A percentile compares a stretch with the other conserved stretches of the same genome.
phyloP scores from a whole-genome alignment of 2,113 vertebrate species.

The Mesoclemmys tuberculata region DNA sequence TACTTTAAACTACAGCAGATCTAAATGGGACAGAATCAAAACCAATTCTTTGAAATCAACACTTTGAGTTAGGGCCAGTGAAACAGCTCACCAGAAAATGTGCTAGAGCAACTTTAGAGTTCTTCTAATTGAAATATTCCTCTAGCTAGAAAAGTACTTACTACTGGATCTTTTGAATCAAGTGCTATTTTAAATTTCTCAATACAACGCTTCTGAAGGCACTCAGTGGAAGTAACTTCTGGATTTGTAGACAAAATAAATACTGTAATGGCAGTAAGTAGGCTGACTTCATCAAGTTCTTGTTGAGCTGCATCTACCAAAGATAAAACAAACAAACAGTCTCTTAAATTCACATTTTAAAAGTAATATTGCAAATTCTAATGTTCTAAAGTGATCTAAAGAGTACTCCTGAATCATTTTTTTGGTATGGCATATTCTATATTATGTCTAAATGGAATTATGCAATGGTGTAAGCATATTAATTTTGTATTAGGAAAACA shows the following conservation, averaged over 20 bases:
- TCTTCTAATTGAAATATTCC: not conserved
- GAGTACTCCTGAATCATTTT: rapidly evolving
- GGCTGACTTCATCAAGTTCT: slow-evolving; percentile 82
- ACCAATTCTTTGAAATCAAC: not conserved
- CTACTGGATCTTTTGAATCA: slow-evolving; percentile 87
- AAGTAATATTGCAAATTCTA: not conserved
- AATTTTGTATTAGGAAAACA: not conserved
- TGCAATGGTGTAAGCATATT: not conserved
- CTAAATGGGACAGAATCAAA: not conserved
- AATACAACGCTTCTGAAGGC: slow-evolving; percentile 84
- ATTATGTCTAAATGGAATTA: not conserved
- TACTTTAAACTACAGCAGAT: not conserved
- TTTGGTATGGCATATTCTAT: not conserved
- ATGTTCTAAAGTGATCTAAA: not conserved
- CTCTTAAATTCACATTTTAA: slow-evolving; percentile 27
- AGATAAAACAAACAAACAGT: slow-evolving; percentile 37
- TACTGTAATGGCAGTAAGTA: slow-evolving; percentile 88
- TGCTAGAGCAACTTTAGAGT: not conserved
- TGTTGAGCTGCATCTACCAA: slow-evolving; percentile 58
- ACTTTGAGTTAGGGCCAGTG: not conserved
- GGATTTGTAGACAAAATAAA: slow-evolving; percentile 87
- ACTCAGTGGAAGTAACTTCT: slow-evolving; percentile 83
- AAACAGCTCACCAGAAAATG: slow-evolving; percentile 29
- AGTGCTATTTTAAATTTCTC: slow-evolving; percentile 84
- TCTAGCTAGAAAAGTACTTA: slow-evolving; percentile 66